Evolutionary conservation across 1,140 invertebrate species (phyloP), one percentile per base, ranked within the genome.

Genomic region (Drosophila insularis): DNA sequence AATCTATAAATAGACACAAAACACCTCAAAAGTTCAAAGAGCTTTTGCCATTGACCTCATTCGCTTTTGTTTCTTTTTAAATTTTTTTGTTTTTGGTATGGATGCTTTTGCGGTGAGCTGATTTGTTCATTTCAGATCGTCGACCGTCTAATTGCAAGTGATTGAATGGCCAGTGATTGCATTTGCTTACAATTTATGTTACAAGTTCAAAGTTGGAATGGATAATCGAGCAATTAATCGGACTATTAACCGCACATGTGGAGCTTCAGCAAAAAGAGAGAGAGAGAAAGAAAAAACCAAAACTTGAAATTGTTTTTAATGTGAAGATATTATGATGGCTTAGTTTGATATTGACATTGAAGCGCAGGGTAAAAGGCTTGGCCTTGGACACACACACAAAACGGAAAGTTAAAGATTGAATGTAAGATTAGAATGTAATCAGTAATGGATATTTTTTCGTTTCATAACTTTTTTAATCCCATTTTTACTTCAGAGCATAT

Each of bases 21-120:
- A 62, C 14, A 17, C 67, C 60, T 62, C 69, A 82, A 76, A 69
- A 89, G 82, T 89, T 87, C 84, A 87, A 82, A 89, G 43, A 77
- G 82, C 76, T 89, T 89, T 89, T 87, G 82, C 72, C 82, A 82
- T 87, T 87, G 82, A 87, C 82, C 82, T 78, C 84, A 67, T 87
- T 87, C 64, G 11, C 40, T 46, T 54, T 19, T 23, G 31, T 53
- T 31, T 40, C 50, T 68, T 39, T 39, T 13, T 59, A 13, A 59
- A 27, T 70, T 61, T n/a, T n/a, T n/a, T n/a, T n/a, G n/a, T n/a
- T n/a, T 61, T 76, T 27, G 4, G 27, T 27, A 23, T 63, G 17
- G 32, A 21, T 19, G 39, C 50, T 35, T 43, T 76, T 65, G 63
- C 32, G 46, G 40, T 43, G 27, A 62, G 23, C 63, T 53, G 40